Evolutionary conservation across 2,113 vertebrate species (phyloP).

Genomic region (Thunnus thynnus): DNA sequence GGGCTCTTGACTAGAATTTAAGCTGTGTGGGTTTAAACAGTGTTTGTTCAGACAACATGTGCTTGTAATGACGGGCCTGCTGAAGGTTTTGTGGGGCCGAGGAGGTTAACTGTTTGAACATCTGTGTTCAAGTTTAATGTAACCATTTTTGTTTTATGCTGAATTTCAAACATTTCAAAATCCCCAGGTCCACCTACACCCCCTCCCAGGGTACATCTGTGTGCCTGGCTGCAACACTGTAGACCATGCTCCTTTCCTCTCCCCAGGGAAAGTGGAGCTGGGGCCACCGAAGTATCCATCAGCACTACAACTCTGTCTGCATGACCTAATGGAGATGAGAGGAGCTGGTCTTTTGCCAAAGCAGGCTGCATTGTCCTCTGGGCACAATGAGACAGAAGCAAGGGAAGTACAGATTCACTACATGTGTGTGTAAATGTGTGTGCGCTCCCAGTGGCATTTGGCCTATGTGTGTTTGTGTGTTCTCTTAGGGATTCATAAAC

Average conservation of each 20-base stretch:
- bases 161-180: slow-evolving; percentile 42
- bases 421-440: slow-evolving; percentile 18
- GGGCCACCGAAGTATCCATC: slow-evolving; percentile 71
- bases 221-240: slow-evolving; percentile 1
- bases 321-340: slow-evolving; percentile 74
- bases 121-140: slow-evolving; percentile 41
- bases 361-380: slow-evolving; percentile 56
- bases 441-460: slow-evolving; percentile 4
- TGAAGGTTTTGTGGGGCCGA: slow-evolving; percentile 5
- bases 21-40: slow-evolving; percentile 12
- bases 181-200: background rate
- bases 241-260: slow-evolving; percentile 32
- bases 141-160: slow-evolving; percentile 36
- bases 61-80: slow-evolving; percentile 12
- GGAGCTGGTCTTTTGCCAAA: slow-evolving; percentile 66
- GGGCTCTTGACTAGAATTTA: background rate
- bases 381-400: slow-evolving; percentile 50
- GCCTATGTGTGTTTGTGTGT: slow-evolving; percentile 18
- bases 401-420: slow-evolving; percentile 50
- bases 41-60: slow-evolving; percentile 10
- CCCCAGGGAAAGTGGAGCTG: slow-evolving; percentile 53
- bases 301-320: slow-evolving; percentile 57
- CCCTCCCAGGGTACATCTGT: slow-evolving; percentile 1
- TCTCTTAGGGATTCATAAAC: slow-evolving; percentile 41
- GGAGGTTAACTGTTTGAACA: slow-evolving; percentile 34